Evolutionary conservation across 2,888 invertebrate species (phyloP).

Genomic region (Creontiades dilutus): DNA sequence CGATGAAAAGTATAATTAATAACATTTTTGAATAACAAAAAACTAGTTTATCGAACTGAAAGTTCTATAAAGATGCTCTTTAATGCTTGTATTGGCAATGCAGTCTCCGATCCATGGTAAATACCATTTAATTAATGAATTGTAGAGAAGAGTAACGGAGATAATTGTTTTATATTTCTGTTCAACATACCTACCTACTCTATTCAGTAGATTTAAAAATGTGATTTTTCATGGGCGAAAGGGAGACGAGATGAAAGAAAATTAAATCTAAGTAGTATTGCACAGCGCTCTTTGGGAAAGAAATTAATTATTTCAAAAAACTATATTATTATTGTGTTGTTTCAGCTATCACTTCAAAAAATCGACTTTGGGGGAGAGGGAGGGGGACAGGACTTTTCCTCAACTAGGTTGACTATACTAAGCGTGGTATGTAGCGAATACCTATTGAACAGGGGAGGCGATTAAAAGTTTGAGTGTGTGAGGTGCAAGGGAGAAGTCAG

Average conservation of each 20-base stretch:
- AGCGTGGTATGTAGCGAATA: constrained; percentile 53
- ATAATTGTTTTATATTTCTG: neutral
- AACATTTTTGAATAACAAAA: too few species aligned
- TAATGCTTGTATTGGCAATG: too few species aligned
- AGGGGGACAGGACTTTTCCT: neutral
- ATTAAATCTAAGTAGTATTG: constrained; percentile 54
- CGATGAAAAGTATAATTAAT: too few species aligned
- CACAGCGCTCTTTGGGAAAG: constrained; percentile 63
- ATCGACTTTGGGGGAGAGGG: neutral
- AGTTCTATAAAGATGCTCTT: too few species aligned
- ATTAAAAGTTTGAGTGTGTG: constrained; percentile 8
- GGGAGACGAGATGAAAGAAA: constrained; percentile 6
- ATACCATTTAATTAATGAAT: too few species aligned
- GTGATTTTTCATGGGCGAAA: constrained; percentile 7
- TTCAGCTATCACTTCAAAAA: constrained; percentile 32
- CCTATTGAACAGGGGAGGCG: neutral
- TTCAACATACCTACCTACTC: neutral
- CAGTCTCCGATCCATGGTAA: too few species aligned
- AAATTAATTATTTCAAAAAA: constrained; percentile 7
- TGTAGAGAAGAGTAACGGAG: too few species aligned
- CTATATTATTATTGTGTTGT: constrained; percentile 37
- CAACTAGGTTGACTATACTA: constrained; percentile 57
- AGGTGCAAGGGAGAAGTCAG: neutral
- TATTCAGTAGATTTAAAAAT: constrained; percentile 16
- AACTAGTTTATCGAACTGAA: too few species aligned